Conservation (phyloP, 2,797 vertebrate genomes). For the Okamejei kenojei region DNA sequence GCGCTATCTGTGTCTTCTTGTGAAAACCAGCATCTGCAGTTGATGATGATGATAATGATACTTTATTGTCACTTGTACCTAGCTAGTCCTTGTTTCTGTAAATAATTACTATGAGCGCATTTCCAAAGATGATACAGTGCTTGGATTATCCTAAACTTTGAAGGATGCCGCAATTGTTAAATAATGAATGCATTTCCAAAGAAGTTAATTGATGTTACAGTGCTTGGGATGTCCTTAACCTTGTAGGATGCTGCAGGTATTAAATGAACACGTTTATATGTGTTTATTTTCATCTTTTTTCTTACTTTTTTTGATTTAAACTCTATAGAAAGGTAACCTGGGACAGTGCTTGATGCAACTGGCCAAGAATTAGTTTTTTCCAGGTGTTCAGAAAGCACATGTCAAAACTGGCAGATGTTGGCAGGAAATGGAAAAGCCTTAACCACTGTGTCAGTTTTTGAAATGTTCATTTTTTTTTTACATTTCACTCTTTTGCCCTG, state of each 20-base stretch:
- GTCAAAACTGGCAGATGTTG: conserved; percentile 1
- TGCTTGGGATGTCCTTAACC: not conserved
- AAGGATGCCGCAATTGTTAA: not conserved
- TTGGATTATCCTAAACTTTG: not conserved
- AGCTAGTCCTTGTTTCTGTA: no score
- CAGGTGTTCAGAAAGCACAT: not conserved
- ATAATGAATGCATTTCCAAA: not conserved
- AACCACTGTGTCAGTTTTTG: not conserved
- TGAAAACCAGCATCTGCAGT: no score
- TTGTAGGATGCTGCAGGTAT: not conserved
- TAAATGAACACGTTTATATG: no score
- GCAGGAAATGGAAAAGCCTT: conserved; percentile 15
- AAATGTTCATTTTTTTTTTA: not conserved
- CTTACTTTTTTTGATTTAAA: not conserved
- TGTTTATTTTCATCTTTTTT: not conserved
- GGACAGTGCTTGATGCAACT: not conserved
- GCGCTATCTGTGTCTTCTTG: no score
- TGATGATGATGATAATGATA: no score
- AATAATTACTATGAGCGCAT: not conserved
- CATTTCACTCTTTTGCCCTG: not conserved
- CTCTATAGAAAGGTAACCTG: not conserved
- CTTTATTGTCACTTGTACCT: no score
- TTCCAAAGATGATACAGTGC: not conserved
- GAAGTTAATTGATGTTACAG: not conserved
- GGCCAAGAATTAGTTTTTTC: not conserved